Evolutionary conservation across 2,888 invertebrate species (phyloP).

Genomic region (Lysandra coridon): DNA sequence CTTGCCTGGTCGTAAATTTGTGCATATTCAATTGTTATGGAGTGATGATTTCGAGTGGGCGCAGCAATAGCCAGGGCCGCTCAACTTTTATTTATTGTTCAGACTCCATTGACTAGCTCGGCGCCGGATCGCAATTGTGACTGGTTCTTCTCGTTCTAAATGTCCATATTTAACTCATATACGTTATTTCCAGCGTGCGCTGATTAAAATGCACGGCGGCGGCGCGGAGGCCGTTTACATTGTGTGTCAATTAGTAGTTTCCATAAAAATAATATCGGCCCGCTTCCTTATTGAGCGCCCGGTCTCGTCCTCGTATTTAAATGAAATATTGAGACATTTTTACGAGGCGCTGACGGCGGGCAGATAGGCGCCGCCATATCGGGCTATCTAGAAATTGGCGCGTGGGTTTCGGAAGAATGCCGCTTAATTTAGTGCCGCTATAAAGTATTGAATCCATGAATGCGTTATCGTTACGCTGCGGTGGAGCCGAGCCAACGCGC

Average conservation of each 20-base stretch:
- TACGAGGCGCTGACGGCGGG: slow-evolving; percentile 69
- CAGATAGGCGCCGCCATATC: slow-evolving; percentile 53
- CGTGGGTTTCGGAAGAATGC: slow-evolving; percentile 24
- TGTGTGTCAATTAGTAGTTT: slow-evolving; percentile 72
- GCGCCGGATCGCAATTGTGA: slow-evolving; percentile 75
- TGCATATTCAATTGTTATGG: slow-evolving; percentile 32
- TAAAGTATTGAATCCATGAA: slow-evolving; percentile 47
- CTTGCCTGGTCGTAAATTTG: neutral
- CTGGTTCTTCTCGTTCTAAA: slow-evolving; percentile 76
- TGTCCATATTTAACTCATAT: slow-evolving; percentile 65
- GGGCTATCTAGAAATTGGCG: slow-evolving; percentile 37
- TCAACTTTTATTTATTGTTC: slow-evolving; percentile 70
- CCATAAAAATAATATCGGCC: slow-evolving; percentile 70
- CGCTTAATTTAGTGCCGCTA: neutral
- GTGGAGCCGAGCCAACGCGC: slow-evolving; percentile 72
- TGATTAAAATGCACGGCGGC: slow-evolving; percentile 73
- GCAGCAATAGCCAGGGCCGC: slow-evolving; percentile 56
- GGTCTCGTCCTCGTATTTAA: slow-evolving; percentile 57
- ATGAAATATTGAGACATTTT: slow-evolving; percentile 64
- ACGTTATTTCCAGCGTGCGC: slow-evolving; percentile 66
- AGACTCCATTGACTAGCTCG: slow-evolving; percentile 71
- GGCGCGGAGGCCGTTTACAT: slow-evolving; percentile 65
- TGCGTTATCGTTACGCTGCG: slow-evolving; percentile 57
- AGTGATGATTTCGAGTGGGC: slow-evolving; percentile 33
- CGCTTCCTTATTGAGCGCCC: slow-evolving; percentile 65